Evolutionary conservation across 92 coral and sea anemone species (phyloP).

Genomic region (Hydrozoanthus gracilis): DNA sequence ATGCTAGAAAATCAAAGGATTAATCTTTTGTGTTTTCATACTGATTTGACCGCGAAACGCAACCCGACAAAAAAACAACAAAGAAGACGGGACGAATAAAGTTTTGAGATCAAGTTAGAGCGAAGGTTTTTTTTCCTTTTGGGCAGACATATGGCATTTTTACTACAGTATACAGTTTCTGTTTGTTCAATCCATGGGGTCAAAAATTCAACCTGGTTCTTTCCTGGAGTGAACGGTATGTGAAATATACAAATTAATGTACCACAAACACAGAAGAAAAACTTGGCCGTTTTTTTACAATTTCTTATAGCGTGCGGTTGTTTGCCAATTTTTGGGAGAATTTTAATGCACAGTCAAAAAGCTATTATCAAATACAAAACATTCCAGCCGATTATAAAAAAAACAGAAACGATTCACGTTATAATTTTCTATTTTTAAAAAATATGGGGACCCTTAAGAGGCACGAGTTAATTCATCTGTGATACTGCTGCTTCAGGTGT

Average conservation of each 20-base stretch:
- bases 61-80: background rate
- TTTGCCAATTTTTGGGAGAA: too few relatives aligned
- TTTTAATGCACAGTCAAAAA: too few relatives aligned
- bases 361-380: too few relatives aligned
- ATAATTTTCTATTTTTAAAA: too few relatives aligned
- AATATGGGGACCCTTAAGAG: too few relatives aligned
- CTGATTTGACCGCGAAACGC: background rate
- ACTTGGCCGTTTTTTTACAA: background rate
- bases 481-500: background rate
- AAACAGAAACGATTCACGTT: too few relatives aligned
- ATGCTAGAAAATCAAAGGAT: background rate
- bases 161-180: conserved; percentile 38
- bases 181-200: conserved; percentile 53
- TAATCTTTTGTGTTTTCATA: background rate
- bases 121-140: background rate
- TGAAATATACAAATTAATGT: background rate
- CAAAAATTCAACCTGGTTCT: conserved; percentile 1
- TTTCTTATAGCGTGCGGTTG: background rate
- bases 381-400: too few relatives aligned
- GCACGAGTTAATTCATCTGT: background rate
- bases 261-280: background rate
- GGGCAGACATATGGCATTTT: conserved; percentile 31
- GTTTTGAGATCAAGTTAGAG: background rate
- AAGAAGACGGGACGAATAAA: background rate
- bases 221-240: conserved; percentile 41